Percentiles rank a stretch among this genome's conserved stretches.
Conservation (phyloP, 2,797 vertebrate species). For the Peromyscus attwateri region DNA sequence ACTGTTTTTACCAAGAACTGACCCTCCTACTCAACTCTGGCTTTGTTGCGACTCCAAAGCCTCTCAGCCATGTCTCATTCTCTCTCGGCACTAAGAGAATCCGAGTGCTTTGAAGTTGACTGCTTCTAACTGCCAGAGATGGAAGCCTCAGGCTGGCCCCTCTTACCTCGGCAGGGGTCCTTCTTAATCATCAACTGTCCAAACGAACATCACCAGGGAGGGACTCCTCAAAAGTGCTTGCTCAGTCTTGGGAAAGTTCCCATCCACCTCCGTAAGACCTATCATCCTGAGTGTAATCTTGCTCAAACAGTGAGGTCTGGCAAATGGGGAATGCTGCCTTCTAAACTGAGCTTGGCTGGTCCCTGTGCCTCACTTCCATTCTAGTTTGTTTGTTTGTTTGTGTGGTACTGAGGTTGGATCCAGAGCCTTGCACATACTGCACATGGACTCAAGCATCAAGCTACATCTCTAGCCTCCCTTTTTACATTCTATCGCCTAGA, state of each 20-base stretch:
- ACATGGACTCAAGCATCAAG: not conserved
- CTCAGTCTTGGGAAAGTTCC: not conserved
- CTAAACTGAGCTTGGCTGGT: not conserved
- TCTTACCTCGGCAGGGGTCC: not conserved
- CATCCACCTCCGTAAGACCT: not conserved
- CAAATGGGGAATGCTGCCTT: not conserved
- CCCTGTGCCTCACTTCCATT: not conserved
- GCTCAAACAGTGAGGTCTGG: not conserved
- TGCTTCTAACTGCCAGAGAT: not conserved
- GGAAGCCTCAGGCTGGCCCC: not conserved
- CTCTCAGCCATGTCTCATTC: not conserved
- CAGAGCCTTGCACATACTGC: not conserved
- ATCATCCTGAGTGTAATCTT: not conserved
- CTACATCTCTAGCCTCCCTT: not conserved
- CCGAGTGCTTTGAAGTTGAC: not conserved
- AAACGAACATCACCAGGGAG: not conserved
- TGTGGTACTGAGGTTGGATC: not conserved
- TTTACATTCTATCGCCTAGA: not conserved
- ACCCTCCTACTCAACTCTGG: rapidly evolving
- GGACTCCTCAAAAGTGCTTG: not conserved
- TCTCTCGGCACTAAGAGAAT: not conserved
- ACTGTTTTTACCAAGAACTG: no score
- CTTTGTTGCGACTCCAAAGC: not conserved
- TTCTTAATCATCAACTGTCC: not conserved
- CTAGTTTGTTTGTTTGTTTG: not conserved